Evolutionary conservation across 2,113 vertebrate genomes (phyloP).

Genomic region (Ceuthmochares aereus): DNA sequence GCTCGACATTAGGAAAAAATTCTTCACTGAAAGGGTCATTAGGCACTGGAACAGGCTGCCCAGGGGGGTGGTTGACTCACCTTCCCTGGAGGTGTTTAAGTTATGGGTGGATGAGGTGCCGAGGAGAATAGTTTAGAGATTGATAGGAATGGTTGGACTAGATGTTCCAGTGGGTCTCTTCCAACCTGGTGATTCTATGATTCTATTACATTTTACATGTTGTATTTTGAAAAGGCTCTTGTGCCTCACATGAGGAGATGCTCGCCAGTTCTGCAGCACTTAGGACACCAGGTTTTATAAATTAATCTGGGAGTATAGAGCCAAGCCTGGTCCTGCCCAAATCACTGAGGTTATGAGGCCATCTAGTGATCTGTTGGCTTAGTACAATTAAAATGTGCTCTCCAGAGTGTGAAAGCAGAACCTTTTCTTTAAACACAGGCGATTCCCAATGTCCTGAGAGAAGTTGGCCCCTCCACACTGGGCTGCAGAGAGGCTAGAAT

Average conservation of each 20-base stretch:
- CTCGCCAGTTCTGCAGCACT: neutral
- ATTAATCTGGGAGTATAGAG: neutral
- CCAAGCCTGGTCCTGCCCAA: neutral
- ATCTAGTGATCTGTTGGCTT: slow-evolving; percentile 37
- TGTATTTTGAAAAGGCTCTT: neutral
- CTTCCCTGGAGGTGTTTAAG: too few species aligned
- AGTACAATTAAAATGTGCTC: neutral
- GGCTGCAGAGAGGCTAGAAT: neutral
- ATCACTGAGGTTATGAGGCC: slow-evolving; percentile 30
- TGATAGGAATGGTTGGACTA: too few species aligned
- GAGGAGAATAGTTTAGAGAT: too few species aligned
- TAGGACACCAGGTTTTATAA: neutral
- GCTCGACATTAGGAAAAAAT: too few species aligned
- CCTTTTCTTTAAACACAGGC: fast-evolving
- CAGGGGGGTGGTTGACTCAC: too few species aligned
- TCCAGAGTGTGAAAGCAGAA: neutral
- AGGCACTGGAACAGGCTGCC: too few species aligned
- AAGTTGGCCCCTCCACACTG: neutral
- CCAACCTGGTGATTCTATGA: too few species aligned
- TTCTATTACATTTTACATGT: fast-evolving
- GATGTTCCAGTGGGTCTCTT: too few species aligned
- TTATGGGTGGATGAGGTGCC: too few species aligned
- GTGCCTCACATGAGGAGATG: too few species aligned
- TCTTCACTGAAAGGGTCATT: too few species aligned
- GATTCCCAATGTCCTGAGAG: neutral